These are phyloP conservation scores for Sylvia atricapilla DNA, from an alignment of 2,113 vertebrate species.

Conservation along the genomic window DNA sequence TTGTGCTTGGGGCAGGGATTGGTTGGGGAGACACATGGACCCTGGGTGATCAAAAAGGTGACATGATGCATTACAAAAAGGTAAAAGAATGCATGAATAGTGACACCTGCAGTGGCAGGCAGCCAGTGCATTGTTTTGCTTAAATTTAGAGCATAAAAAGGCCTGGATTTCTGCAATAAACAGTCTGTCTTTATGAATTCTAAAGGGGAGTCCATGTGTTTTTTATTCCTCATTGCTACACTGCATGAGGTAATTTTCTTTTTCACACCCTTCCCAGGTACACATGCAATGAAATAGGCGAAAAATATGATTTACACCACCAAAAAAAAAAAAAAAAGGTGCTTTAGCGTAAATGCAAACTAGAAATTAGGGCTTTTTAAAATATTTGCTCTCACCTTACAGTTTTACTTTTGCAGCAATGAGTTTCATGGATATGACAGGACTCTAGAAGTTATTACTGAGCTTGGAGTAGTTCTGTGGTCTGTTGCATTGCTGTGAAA, in stretches of 20 bases:
- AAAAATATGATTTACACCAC: background rate
- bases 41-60: background rate
- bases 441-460: background rate
- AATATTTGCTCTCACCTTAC: background rate
- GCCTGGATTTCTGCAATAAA: background rate
- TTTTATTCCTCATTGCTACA: background rate
- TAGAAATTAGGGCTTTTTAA: background rate
- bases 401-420: background rate
- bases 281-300: background rate
- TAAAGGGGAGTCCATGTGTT: accelerated
- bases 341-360: background rate
- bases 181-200: accelerated
- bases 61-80: too few relatives aligned
- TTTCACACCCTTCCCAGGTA: background rate
- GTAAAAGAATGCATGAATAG: background rate
- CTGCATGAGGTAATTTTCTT: background rate
- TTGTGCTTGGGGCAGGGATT: accelerated
- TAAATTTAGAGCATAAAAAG: background rate
- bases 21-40: accelerated
- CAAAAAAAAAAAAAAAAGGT: background rate
- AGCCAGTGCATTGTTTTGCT: background rate
- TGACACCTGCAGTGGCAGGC: background rate
- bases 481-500: background rate
- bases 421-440: background rate
- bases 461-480: background rate